phyloP scores from a whole-genome alignment of 2,888 invertebrate species.

The Ophioninae sp. region DNA sequence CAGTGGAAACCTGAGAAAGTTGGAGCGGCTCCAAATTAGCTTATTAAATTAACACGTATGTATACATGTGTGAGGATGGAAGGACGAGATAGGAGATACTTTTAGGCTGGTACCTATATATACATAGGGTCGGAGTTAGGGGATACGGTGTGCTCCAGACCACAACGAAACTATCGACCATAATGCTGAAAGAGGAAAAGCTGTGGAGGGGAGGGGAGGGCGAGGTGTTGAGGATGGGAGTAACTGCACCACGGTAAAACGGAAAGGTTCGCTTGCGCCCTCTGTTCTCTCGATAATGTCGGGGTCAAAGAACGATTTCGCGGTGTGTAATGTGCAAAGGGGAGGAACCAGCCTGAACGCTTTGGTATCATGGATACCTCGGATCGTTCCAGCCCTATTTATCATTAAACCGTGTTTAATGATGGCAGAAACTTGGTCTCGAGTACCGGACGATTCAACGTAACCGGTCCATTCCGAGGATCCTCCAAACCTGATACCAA shows the following conservation, averaged over 20 bases:
- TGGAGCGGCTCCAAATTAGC: constrained; percentile 77
- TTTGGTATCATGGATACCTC: constrained; percentile 18
- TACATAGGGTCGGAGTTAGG: constrained; percentile 41
- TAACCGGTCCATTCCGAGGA: background rate
- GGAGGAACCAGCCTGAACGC: constrained; percentile 32
- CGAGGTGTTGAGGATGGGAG: background rate
- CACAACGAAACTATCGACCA: constrained; percentile 40
- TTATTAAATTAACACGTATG: constrained; percentile 78
- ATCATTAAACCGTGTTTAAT: constrained; percentile 37
- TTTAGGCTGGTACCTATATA: constrained; percentile 10
- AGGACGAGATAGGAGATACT: constrained; percentile 46
- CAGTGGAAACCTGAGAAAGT: constrained; percentile 69
- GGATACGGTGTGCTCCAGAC: constrained; percentile 43
- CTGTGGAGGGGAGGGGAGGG: too few relatives aligned
- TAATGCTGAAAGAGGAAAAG: constrained; percentile 2
- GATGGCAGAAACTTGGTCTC: too few relatives aligned
- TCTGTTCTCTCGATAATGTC: constrained; percentile 13
- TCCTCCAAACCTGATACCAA: constrained; percentile 22
- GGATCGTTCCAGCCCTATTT: constrained; percentile 28
- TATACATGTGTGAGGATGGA: constrained; percentile 33
- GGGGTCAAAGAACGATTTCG: constrained; percentile 55
- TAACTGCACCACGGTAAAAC: constrained; percentile 31
- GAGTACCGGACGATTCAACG: too few relatives aligned
- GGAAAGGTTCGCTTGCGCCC: constrained; percentile 7
- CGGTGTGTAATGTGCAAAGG: constrained; percentile 32